Base-by-base conservation (phyloP, 2,113 vertebrate genomes). In the Cromileptes altivelis region DNA sequence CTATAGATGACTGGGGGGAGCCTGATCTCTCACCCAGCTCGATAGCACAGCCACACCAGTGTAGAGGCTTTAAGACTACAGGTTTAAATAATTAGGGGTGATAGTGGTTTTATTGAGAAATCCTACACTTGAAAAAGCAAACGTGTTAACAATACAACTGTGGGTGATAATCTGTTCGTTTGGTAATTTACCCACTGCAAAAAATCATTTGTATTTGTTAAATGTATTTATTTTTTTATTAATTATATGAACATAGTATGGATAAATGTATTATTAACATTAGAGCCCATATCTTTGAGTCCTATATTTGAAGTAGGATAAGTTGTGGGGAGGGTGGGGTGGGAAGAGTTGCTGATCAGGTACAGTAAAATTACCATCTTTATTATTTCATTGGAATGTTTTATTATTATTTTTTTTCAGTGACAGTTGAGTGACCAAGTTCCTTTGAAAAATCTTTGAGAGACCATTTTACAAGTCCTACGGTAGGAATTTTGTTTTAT, bases 221-320 rank as follows among this genome's bases (percentile, higher is more conserved):
- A 92, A 94, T 93, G 90, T 95, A 94, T 96, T 95, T 95, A 95
- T 95, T 94, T 96, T 70, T 95, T 93, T 92, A 93, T 91, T 92
- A 93, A 92, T 93, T 87, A 90, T 93, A 90, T 91, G 88, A 85
- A 84, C 33, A 94, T 89, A 89, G 83, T 91, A 92, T 88, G 76
- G 84, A 90, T 92, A 90, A 65, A 87, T 90, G 84, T 90, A 85
- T 84, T 74, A 90, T 87, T 89, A 90, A 92, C 79, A 70, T 79
- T 92, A 86, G 85, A 92, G 80, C 81, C 88, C 86, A 83, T 93
- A 94, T 90, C 75, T 80, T 88, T 85, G 55, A 85, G 70, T 90
- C 91, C 89, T 90, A 78, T 90, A 67, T 89, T 85, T 92, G 81
- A 88, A 78, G 79, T 85, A 57, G 80, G 81, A 86, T 80, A 72